Base-by-base conservation (phyloP, 2,113 vertebrate genomes). In the Oreotragus oreotragus region DNA sequence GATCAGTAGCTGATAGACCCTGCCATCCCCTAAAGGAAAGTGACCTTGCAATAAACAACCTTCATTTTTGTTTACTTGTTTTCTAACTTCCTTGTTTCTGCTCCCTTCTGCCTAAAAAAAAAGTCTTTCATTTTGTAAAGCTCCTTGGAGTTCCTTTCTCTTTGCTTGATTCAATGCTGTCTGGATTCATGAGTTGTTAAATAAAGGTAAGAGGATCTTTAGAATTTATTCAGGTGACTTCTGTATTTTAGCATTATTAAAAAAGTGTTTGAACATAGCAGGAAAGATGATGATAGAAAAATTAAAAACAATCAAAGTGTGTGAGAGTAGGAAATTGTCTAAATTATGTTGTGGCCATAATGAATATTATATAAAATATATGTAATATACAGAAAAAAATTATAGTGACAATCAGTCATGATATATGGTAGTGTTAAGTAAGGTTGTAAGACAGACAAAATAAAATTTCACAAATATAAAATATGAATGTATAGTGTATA, bases 391-490 rank as follows among this genome's bases (percentile, higher is more conserved):
- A 97, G 73, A 76, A 96, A 88, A 83, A 84, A 85, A 30, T 51
- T 14, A 79, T n/a, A 47, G 64, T 58, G 53, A 76, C 2, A 47
- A n/a, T 93, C 9, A 90, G n/a, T 88, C 39, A 21, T 51, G 53
- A 23, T 95, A 66, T 8, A 13, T 21, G 49, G 16, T n/a, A 90
- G 39, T 43, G 12, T 73, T 88, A 96, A 90, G 47, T 84, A 93
- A 96, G 12, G 14, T 80, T 91, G 12, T 45, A 73, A 51, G 53
- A 91, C 27, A 51, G 14, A 84, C 27, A 62, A 53, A 47, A 10
- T 90, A 33, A 55, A 36, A 66, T 94, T 96, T 96, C 60, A 39
- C 7, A 64, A 94, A 64, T 88, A 60, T 21, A 88, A 94, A 86
- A 62, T 87, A 9, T 6, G 6, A 64, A 66, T 12, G 30, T 14